Evolutionary conservation across 2,113 vertebrate species (phyloP).

Genomic region (Oreochromis aureus): DNA sequence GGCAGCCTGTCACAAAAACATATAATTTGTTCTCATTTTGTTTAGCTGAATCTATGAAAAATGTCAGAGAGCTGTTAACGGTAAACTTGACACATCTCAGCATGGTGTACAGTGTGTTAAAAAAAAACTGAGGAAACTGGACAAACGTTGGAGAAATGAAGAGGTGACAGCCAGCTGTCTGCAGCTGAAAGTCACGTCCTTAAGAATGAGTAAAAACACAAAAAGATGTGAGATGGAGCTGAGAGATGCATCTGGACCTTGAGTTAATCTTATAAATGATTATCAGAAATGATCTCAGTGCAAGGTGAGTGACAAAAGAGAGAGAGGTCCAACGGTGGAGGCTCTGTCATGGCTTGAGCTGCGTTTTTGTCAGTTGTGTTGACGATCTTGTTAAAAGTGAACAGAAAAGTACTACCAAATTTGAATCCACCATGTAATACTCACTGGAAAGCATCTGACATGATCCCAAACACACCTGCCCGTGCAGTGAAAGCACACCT

Average conservation of each 20-base stretch:
- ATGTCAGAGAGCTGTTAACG: background rate
- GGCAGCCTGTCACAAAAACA: rapidly evolving
- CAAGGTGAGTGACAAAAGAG: background rate
- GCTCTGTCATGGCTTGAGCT: background rate
- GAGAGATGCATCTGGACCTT: background rate
- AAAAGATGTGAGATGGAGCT: rapidly evolving
- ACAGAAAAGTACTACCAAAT: background rate
- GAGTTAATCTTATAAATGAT: background rate
- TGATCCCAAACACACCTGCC: background rate
- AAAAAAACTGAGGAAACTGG: background rate
- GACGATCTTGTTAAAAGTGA: background rate
- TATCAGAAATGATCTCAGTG: background rate
- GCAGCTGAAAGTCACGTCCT: background rate
- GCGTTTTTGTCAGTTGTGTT: background rate
- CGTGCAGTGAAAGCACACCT: background rate
- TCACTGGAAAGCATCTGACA: background rate
- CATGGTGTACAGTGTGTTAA: background rate
- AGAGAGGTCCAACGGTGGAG: background rate
- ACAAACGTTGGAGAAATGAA: background rate
- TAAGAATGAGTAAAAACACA: background rate
- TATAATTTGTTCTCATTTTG: background rate
- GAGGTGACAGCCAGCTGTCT: background rate
- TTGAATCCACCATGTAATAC: background rate
- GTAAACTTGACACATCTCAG: background rate
- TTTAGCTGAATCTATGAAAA: background rate